phyloP scores from a whole-genome alignment of 1,140 invertebrate genomes.

The Trichonephila clavipes region DNA sequence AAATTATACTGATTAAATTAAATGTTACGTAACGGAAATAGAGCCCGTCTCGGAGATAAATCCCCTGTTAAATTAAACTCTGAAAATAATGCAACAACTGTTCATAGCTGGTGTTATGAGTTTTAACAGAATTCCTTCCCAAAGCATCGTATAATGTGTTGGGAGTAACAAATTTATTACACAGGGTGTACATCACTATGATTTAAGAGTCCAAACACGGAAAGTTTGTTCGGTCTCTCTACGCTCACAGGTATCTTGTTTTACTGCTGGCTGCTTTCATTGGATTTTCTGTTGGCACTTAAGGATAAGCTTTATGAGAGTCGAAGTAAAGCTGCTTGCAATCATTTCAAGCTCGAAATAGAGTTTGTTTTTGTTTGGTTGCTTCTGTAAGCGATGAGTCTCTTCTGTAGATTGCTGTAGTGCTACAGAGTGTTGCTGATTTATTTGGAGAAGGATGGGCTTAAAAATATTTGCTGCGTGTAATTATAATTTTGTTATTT shows the following conservation, averaged over 20 bases:
- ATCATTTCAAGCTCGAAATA: background rate
- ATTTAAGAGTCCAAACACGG: background rate
- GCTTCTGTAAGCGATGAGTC: too few species aligned
- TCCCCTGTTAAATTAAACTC: background rate
- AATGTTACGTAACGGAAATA: background rate
- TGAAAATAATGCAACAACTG: background rate
- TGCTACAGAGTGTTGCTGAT: too few species aligned
- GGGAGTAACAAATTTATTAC: background rate
- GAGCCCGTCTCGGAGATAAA: background rate
- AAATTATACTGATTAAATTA: slow-evolving; percentile 1
- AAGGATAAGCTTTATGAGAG: background rate
- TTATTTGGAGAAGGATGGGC: too few species aligned
- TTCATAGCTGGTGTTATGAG: background rate
- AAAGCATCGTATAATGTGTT: background rate
- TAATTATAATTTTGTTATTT: too few species aligned
- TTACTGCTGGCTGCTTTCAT: background rate
- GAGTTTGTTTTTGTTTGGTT: too few species aligned
- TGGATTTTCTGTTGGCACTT: slow-evolving; percentile 1
- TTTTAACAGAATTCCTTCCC: background rate
- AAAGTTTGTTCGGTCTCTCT: background rate
- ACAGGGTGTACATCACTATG: background rate
- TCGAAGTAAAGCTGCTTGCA: background rate
- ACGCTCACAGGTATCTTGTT: background rate
- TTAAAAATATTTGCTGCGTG: too few species aligned
- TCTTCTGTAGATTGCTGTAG: too few species aligned